Evolutionary conservation across 1,140 invertebrate species (phyloP).

Genomic region (Polypedilum vanderplanki): DNA sequence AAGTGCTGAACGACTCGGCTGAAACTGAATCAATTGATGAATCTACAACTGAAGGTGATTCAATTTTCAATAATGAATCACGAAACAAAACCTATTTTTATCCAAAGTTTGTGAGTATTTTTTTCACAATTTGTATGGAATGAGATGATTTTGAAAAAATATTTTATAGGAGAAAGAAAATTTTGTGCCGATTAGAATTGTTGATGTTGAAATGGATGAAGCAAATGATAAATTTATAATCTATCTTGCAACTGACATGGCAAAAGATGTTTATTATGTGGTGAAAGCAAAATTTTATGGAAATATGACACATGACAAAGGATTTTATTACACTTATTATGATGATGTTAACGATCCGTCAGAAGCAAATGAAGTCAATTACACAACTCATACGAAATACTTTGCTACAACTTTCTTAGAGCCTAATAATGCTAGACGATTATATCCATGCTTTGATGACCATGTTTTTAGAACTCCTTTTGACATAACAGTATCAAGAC

Average conservation of each 20-base stretch:
- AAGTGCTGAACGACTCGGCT: neutral
- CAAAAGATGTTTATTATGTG: constrained; percentile 17
- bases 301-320: constrained; percentile 26
- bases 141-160: neutral
- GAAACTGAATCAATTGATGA: neutral
- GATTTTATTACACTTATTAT: constrained; percentile 22
- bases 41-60: neutral
- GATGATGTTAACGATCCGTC: neutral
- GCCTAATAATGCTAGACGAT: constrained; percentile 5
- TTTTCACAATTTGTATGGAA: neutral
- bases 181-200: constrained; percentile 12
- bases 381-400: constrained; percentile 3
- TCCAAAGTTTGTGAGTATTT: constrained; percentile 12
- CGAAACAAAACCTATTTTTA: constrained; percentile 22
- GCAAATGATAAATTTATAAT: constrained; percentile 8
- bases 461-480: neutral
- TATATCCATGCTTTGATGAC: constrained; percentile 15
- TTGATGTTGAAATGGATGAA: constrained; percentile 24
- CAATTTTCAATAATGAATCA: neutral
- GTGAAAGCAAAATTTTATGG: constrained; percentile 23
- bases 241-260: constrained; percentile 22
- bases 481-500: constrained; percentile 8
- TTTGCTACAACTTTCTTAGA: constrained; percentile 21
- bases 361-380: constrained; percentile 3
- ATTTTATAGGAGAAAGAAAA: constrained; percentile 10